Base-by-base conservation (phyloP, 2,888 invertebrate genomes). In the Punctoribates punctum region DNA sequence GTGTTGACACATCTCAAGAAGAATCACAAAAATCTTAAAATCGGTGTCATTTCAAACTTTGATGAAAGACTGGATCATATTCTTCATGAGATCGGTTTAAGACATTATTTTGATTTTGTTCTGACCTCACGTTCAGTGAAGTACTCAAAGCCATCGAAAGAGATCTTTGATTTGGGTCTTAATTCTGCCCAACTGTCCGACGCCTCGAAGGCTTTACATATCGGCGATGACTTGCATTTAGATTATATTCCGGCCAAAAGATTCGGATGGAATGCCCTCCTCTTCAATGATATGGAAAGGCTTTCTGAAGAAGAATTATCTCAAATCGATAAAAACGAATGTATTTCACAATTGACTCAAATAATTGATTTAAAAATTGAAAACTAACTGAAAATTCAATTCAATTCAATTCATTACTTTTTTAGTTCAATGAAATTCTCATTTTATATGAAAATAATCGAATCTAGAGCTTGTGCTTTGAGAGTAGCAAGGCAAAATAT, bases 1-100 rank as follows among this genome's bases (percentile, higher is more conserved):
- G 84, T 93, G n/a, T 85, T 94, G 0, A 84, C 88, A 29, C 86
- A 87, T 78, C 83, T 93, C 9, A 85, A 84, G 34, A 38, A 77
- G 34, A 76, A 77, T 27, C 15, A 78, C 25, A 27, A 54, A 8
- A 27, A 77, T 34, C 23, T 80, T 23, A 77, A 78, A 15, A 80
- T 94, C 62, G 95, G 94, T 3, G 88, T 94, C 0, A 89, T 96
- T 80, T 93, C 95, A 8, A 96, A 96, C 84, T 93, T 91, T 85
- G 96, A 96, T 85, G 90, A 92, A 42, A 87, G 94, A 42, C 85
- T 96, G 1, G 86, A 88, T 77, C 85, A 86, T 6, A 87, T 94
- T 78, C 85, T 96, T 74, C 81, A 84, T 17, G 89, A 88, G 80
- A 86, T 90, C 51, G 87, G 87, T 75, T 83, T 95, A n/a, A 83